These are phyloP conservation scores for Psix sp. DNA, from an alignment of 1,140 invertebrate genomes.

Conservation along the genomic window DNA sequence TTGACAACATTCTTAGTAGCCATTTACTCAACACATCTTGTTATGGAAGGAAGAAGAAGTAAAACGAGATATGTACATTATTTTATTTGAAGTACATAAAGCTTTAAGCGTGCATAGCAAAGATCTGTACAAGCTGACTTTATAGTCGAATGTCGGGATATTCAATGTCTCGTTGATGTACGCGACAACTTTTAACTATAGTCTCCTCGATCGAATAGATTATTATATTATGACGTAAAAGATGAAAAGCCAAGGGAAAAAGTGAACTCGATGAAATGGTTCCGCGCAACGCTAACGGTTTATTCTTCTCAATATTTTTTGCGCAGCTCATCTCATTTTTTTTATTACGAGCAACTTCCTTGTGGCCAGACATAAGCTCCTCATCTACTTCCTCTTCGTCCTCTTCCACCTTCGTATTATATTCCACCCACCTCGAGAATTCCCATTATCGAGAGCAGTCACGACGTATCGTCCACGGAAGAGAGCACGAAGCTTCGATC, in stretches of 20 bases:
- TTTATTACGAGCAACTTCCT: conserved; percentile 34
- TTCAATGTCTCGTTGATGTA: conserved; percentile 34
- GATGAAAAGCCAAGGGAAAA: conserved; percentile 53
- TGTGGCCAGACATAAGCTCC: conserved; percentile 40
- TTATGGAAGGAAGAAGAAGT: conserved; percentile 23
- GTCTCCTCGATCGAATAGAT: conserved; percentile 52
- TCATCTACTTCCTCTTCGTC: conserved; percentile 50
- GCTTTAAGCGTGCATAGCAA: conserved; percentile 31
- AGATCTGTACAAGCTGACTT: conserved; percentile 43
- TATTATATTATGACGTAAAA: conserved; percentile 57
- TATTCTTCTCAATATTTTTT: conserved; percentile 26
- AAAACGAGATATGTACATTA: conserved; percentile 41
- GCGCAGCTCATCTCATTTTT: too few relatives aligned
- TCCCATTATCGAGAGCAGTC: conserved; percentile 73
- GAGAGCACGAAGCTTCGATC: conserved; percentile 65
- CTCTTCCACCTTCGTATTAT: conserved; percentile 63
- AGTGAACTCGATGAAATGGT: conserved; percentile 11
- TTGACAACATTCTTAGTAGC: conserved; percentile 53
- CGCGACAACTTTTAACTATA: conserved; percentile 45
- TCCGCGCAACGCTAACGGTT: conserved; percentile 7
- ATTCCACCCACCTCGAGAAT: conserved; percentile 69
- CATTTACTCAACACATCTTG: conserved; percentile 25
- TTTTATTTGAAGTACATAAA: conserved; percentile 44
- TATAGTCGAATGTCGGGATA: conserved; percentile 38
- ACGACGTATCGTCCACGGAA: conserved; percentile 71